Evolutionary conservation across 2,888 invertebrate species (phyloP).

Genomic region (Ctena decussata): DNA sequence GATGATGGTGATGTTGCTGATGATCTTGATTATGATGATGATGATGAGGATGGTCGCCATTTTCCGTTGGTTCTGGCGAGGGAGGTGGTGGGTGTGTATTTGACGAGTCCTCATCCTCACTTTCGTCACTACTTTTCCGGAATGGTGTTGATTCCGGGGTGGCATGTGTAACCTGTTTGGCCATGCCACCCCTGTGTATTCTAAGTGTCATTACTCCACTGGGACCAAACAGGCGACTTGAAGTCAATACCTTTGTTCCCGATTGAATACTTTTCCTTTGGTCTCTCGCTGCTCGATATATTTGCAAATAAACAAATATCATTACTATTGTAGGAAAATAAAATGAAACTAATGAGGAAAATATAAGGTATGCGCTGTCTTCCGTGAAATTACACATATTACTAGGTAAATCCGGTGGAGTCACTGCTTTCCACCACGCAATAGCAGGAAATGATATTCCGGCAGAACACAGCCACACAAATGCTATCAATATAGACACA

Average conservation of each 20-base stretch:
- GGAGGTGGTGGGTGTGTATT: constrained; percentile 16
- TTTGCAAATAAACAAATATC: constrained; percentile 99
- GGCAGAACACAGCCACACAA: constrained; percentile 98
- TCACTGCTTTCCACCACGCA: constrained; percentile 89
- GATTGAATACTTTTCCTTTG: constrained; percentile 96
- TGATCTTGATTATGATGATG: not conserved
- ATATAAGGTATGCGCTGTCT: constrained; percentile 97
- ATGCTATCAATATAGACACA: constrained; percentile 95
- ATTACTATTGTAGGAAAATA: constrained; percentile 98
- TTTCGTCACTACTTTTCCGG: constrained; percentile 75
- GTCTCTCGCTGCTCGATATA: constrained; percentile 97
- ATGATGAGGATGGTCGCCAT: not conserved
- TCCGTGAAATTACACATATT: constrained; percentile 96
- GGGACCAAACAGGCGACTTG: constrained; percentile 89
- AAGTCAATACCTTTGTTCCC: constrained; percentile 91
- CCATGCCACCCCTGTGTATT: constrained; percentile 96
- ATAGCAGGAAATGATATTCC: constrained; percentile 99
- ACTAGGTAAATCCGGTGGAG: constrained; percentile 75
- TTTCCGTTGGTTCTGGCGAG: constrained; percentile 41
- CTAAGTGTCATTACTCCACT: constrained; percentile 92
- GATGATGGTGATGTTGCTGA: constrained; percentile 35
- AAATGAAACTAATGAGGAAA: constrained; percentile 99
- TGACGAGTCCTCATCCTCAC: constrained; percentile 62
- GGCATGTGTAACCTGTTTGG: constrained; percentile 68
- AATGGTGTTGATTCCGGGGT: constrained; percentile 69